phyloP scores from a whole-genome alignment of 2,888 invertebrate species.

The Andrena trimmerana region DNA sequence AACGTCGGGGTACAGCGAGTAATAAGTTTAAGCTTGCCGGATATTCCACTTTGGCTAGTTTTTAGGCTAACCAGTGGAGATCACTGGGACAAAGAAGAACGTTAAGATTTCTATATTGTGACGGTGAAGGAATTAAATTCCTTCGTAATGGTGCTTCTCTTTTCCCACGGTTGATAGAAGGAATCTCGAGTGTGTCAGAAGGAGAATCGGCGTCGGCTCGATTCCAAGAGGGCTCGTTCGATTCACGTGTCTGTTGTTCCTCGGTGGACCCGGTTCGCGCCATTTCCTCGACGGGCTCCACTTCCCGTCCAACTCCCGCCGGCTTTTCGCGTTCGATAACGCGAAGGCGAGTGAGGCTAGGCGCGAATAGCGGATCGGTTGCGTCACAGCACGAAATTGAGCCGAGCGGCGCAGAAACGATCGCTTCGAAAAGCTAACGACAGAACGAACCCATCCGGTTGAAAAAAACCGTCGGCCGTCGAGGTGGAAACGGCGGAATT shows the following conservation, averaged over 20 bases:
- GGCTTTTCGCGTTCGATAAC: neutral
- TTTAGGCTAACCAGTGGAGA: no score
- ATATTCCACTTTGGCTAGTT: no score
- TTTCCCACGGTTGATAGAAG: neutral
- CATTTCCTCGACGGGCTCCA: neutral
- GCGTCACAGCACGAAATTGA: constrained; percentile 34
- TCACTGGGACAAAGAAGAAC: no score
- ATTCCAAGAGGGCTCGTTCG: neutral
- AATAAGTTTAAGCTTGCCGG: no score
- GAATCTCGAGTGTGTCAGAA: neutral
- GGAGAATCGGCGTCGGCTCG: neutral
- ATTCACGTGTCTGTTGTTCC: neutral
- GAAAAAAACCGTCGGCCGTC: neutral
- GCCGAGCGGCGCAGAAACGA: neutral
- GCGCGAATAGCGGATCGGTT: constrained; percentile 17
- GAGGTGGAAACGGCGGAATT: constrained; percentile 47
- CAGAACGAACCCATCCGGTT: constrained; percentile 17
- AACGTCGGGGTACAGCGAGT: no score
- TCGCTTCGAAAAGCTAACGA: constrained; percentile 19
- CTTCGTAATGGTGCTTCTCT: no score
- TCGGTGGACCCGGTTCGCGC: neutral
- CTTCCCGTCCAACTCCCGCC: neutral
- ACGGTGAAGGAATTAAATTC: neutral
- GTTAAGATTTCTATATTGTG: no score
- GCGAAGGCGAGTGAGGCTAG: neutral